Evolutionary conservation across 2,888 invertebrate genomes (phyloP).

Genomic region (Sturmia bella): DNA sequence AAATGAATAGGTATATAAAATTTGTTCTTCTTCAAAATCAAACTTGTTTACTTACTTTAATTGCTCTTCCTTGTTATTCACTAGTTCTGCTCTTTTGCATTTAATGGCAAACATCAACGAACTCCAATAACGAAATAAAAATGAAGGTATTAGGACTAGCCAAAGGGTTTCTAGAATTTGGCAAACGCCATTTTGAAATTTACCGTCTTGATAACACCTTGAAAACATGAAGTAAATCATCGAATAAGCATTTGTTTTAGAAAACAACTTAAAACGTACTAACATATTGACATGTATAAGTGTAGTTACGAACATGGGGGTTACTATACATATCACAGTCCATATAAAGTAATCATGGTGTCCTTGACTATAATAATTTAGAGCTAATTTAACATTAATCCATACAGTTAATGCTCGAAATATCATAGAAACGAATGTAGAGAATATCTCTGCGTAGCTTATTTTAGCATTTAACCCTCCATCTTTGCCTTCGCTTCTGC

Average conservation of each 20-base stretch:
- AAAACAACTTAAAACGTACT: slow-evolving; percentile 56
- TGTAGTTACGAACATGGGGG: slow-evolving; percentile 76
- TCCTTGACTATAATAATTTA: slow-evolving; percentile 74
- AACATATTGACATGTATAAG: slow-evolving; percentile 77
- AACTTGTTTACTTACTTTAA: slow-evolving; percentile 72
- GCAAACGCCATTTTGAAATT: slow-evolving; percentile 70
- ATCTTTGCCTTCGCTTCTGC: slow-evolving; percentile 9
- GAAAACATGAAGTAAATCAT: not conserved
- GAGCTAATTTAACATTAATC: slow-evolving; percentile 75
- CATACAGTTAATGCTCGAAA: slow-evolving; percentile 74
- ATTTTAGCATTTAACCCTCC: slow-evolving; percentile 53
- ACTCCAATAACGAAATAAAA: slow-evolving; percentile 76
- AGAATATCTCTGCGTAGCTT: slow-evolving; percentile 73
- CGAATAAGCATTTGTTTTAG: not conserved
- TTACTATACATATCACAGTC: slow-evolving; percentile 75
- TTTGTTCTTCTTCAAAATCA: not conserved
- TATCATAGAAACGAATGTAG: slow-evolving; percentile 74
- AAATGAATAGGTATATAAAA: too few species aligned
- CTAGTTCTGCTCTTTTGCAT: slow-evolving; percentile 74
- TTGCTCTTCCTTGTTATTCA: slow-evolving; percentile 73
- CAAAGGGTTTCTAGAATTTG: slow-evolving; percentile 71
- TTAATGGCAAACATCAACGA: slow-evolving; percentile 74
- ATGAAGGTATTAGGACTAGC: slow-evolving; percentile 74
- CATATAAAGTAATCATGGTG: slow-evolving; percentile 75
- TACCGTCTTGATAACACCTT: slow-evolving; percentile 76